These are phyloP conservation scores for Nycteola revayana DNA, from an alignment of 2,888 invertebrate genomes.

Conservation along the genomic window DNA sequence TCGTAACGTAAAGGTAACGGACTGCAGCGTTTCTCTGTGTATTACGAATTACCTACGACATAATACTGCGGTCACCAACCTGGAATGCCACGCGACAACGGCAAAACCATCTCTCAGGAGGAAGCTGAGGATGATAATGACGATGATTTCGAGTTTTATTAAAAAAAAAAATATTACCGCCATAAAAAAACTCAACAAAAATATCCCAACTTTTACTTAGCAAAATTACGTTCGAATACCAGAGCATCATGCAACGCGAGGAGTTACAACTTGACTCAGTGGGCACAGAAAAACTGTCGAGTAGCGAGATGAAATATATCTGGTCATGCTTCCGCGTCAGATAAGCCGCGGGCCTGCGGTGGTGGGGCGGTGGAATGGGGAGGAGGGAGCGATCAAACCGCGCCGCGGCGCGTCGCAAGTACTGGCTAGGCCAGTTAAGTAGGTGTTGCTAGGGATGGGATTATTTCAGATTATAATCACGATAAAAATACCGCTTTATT, in stretches of 20 bases:
- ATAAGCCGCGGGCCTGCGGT: constrained; percentile 48
- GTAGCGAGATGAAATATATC: constrained; percentile 64
- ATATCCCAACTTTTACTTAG: constrained; percentile 24
- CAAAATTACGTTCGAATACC: constrained; percentile 27
- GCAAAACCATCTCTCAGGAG: no score
- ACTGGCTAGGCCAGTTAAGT: constrained; percentile 55
- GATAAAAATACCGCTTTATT: no score
- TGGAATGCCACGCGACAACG: no score
- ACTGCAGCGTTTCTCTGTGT: no score
- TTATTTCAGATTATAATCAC: no score
- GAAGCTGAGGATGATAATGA: no score
- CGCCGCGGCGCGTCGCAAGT: constrained; percentile 27
- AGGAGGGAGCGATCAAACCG: constrained; percentile 47
- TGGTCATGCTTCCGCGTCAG: constrained; percentile 54
- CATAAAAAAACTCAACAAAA: no score
- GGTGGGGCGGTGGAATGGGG: constrained; percentile 19
- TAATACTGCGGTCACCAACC: no score
- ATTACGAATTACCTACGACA: no score
- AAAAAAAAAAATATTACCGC: no score
- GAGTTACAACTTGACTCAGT: constrained; percentile 24
- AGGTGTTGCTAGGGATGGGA: constrained; percentile 54
- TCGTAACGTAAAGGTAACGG: no score
- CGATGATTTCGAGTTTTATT: no score
- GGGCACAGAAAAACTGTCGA: constrained; percentile 44
- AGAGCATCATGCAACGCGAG: constrained; percentile 20